A percentile compares a stretch with the other conserved stretches of the same genome.
Evolutionary conservation across 2,113 vertebrate species (phyloP).

Genomic region (Dicentrarchus labrax): DNA sequence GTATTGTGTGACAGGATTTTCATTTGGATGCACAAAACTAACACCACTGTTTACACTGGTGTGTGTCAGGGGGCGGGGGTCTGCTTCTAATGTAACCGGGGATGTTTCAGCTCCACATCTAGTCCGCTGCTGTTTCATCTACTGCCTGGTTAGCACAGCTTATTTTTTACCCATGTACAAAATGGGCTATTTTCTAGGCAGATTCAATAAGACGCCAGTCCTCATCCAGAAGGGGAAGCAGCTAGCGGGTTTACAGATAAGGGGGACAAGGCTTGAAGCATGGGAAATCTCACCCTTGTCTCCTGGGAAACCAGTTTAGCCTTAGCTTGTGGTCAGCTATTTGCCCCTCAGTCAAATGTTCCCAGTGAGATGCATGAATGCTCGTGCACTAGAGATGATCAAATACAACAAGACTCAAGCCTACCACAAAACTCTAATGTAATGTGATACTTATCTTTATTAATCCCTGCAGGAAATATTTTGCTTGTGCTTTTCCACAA

Average conservation of each 20-base stretch:
- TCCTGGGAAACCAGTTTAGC: conserved; percentile 77
- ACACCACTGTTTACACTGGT: conserved; percentile 42
- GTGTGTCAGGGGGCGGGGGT: background rate
- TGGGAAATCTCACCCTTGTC: conserved; percentile 67
- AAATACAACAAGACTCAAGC: conserved; percentile 44
- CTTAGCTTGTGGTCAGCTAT: conserved; percentile 70
- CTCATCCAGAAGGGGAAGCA: conserved; percentile 3
- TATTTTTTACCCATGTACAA: background rate
- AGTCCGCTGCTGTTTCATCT: background rate
- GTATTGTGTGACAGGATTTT: conserved; percentile 50
- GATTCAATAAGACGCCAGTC: background rate
- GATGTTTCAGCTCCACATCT: conserved; percentile 15
- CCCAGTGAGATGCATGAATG: conserved; percentile 49
- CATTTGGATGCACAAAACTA: conserved; percentile 52
- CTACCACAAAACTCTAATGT: conserved; percentile 15
- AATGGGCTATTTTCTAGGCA: background rate
- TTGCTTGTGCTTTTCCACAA: conserved; percentile 40
- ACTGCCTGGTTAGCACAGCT: background rate
- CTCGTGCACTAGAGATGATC: conserved; percentile 47
- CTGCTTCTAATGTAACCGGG: background rate
- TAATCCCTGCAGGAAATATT: conserved; percentile 49
- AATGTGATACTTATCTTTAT: conserved; percentile 32
- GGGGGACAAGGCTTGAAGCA: conserved; percentile 24
- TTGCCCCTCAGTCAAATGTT: conserved; percentile 71
- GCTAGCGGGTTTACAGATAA: conserved; percentile 14